Evolutionary conservation across 1,140 invertebrate species (phyloP), one percentile per base, ranked within the genome.

Genomic region (Pogonognathellus flavescens): DNA sequence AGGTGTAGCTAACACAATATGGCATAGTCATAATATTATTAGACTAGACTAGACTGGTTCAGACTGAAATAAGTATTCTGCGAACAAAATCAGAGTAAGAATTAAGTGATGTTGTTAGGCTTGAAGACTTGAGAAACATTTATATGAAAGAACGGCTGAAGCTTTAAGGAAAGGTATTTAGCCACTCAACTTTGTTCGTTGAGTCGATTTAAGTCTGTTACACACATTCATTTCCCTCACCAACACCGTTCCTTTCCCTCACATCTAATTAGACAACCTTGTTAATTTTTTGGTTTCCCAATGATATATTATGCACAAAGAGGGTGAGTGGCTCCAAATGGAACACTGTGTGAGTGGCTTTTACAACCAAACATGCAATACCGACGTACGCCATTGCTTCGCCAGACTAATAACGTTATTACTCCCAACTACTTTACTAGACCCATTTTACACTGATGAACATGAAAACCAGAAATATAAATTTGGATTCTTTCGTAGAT

Each of bases 221-320:
- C 70, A 18, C 70, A 76, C 70, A 76, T 76, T 76, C 13, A 76
- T 76, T 76, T 41, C 31, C 31, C 31, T 41, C 31, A 41, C 31
- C 31, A 6, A 41, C 31, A 41, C 31, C 41, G n/a, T 9, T n/a
- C 41, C 31, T 14, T 50, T 76, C n/a, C 41, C 70, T 76, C 70
- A 50, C 70, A 76, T 76, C 70, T 76, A 76, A 76, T 76, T 76
- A 76, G 70, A 76, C 70, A 76, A 76, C 14, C 70, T 76, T 76
- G 70, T 76, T 76, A 76, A 76, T 76, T 76, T 76, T 76, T 76
- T 70, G 59, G 8, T 41, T 22, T 22, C 25, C 14, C 14, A 49
- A 2, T 50, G 25, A n/a, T 76, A 76, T 9, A 50, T 16, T 49
- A 49, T 57, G 31, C 5, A 76, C 4, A 72, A 41, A 76, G n/a